A percentile compares a stretch with the other conserved stretches of the same genome.
Evolutionary conservation across 2,888 invertebrate species (phyloP).

Genomic region (Drosophila mettleri): DNA sequence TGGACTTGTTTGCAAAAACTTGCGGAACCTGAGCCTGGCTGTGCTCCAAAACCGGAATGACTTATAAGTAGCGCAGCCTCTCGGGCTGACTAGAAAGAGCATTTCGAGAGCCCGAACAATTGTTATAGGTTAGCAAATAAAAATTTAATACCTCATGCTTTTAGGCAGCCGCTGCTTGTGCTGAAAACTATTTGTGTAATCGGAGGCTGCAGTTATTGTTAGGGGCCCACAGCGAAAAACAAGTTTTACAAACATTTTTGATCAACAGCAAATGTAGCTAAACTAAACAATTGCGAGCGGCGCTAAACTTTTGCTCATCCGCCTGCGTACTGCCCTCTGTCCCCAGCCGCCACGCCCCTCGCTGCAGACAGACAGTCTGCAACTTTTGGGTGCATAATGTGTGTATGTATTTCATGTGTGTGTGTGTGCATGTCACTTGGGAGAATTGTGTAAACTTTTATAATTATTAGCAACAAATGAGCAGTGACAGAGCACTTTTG

Average conservation of each 20-base stretch:
- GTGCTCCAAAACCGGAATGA: conserved; percentile 63
- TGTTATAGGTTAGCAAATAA: conserved; percentile 71
- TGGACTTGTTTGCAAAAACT: conserved; percentile 71
- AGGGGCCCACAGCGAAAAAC: conserved; percentile 36
- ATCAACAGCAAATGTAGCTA: conserved; percentile 60
- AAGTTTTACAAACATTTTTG: conserved; percentile 60
- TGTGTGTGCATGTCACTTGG: conserved; percentile 53
- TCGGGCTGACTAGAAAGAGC: conserved; percentile 18
- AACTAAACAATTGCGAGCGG: conserved; percentile 63
- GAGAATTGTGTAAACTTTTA: conserved; percentile 74
- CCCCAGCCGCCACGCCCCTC: background rate
- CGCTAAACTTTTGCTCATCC: conserved; percentile 52
- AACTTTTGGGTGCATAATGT: conserved; percentile 36
- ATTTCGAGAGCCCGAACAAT: conserved; percentile 39
- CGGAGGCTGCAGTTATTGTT: conserved; percentile 51
- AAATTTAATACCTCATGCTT: conserved; percentile 71
- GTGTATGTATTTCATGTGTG: too few relatives aligned
- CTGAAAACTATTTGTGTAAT: conserved; percentile 61
- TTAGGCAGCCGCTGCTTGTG: conserved; percentile 53
- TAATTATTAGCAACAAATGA: conserved; percentile 81
- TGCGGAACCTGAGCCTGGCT: conserved; percentile 58
- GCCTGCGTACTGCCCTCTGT: background rate
- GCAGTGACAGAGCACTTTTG: conserved; percentile 77
- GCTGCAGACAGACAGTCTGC: conserved; percentile 42
- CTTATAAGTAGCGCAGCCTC: conserved; percentile 53